phyloP scores from a whole-genome alignment of 2,797 vertebrate species.

The Ctenopoma multispine region DNA sequence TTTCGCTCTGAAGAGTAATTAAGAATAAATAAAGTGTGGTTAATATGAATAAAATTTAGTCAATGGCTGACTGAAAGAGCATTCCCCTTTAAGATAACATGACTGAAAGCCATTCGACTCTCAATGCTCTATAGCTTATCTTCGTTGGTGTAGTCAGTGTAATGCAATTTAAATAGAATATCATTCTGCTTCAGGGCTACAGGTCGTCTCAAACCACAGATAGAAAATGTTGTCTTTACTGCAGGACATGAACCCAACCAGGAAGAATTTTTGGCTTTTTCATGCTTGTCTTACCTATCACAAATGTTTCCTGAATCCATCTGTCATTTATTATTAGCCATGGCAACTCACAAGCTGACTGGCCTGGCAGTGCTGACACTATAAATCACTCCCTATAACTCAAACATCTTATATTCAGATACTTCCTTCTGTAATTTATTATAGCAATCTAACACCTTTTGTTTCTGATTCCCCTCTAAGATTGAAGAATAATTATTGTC shows the following conservation, averaged over 20 bases:
- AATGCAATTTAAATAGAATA: conserved; percentile 7
- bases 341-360: conserved; percentile 10
- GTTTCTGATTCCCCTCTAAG: not conserved
- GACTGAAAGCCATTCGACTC: conserved; percentile 1
- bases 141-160: not conserved
- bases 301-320: conserved; percentile 15
- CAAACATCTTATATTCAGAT: conserved; percentile 1
- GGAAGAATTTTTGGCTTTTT: not conserved
- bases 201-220: conserved; percentile 8
- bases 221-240: not conserved
- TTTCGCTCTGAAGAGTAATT: not conserved
- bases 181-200: not conserved
- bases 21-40: not conserved
- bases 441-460: not conserved
- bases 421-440: not conserved
- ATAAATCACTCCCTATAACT: not conserved
- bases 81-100: not conserved
- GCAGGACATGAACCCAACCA: conserved; percentile 4
- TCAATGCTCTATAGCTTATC: conserved; percentile 1
- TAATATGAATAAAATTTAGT: not conserved
- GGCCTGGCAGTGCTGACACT: not conserved
- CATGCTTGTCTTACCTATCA: not conserved
- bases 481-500: conserved; percentile 2
- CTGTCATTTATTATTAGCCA: conserved; percentile 10
- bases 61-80: not conserved